Evolutionary conservation across 2,888 invertebrate genomes (phyloP).

Genomic region (Folsomia manolachei): DNA sequence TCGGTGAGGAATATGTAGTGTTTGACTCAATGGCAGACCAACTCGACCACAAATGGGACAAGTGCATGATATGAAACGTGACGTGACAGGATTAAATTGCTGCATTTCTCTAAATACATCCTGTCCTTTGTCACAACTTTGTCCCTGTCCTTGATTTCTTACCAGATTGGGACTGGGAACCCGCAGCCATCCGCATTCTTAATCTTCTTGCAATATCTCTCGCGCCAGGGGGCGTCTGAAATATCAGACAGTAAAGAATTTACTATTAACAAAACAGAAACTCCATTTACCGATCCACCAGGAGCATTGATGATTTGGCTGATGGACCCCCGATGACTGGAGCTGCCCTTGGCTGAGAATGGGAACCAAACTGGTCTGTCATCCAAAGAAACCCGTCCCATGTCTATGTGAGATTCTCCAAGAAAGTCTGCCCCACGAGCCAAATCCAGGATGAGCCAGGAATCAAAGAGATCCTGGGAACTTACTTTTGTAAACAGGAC

Average conservation of each 20-base stretch:
- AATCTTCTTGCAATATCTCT: slow-evolving; percentile 50
- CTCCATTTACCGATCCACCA: slow-evolving; percentile 44
- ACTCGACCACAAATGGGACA: no score
- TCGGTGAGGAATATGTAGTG: no score
- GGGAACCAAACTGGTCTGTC: slow-evolving; percentile 86
- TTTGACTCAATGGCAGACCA: no score
- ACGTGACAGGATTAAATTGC: background rate
- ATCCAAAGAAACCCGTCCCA: slow-evolving; percentile 79
- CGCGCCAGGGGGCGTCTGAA: slow-evolving; percentile 49
- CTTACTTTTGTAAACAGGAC: slow-evolving; percentile 50
- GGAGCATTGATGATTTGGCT: slow-evolving; percentile 47
- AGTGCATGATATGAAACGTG: background rate
- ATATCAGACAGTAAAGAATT: no score
- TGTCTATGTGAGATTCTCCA: slow-evolving; percentile 63
- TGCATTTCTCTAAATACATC: background rate
- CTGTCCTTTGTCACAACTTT: background rate
- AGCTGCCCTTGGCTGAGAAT: slow-evolving; percentile 50
- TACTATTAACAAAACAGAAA: no score
- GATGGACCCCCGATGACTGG: slow-evolving; percentile 50
- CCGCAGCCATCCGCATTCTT: slow-evolving; percentile 48
- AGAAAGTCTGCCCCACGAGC: slow-evolving; percentile 43
- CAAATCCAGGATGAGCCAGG: slow-evolving; percentile 50
- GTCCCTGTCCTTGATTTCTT: slow-evolving; percentile 14
- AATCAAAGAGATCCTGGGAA: slow-evolving; percentile 51
- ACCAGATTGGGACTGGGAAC: slow-evolving; percentile 51